These are phyloP conservation scores for Felis catus DNA, from an alignment of 2,113 vertebrate genomes.

Conservation along the genomic window DNA sequence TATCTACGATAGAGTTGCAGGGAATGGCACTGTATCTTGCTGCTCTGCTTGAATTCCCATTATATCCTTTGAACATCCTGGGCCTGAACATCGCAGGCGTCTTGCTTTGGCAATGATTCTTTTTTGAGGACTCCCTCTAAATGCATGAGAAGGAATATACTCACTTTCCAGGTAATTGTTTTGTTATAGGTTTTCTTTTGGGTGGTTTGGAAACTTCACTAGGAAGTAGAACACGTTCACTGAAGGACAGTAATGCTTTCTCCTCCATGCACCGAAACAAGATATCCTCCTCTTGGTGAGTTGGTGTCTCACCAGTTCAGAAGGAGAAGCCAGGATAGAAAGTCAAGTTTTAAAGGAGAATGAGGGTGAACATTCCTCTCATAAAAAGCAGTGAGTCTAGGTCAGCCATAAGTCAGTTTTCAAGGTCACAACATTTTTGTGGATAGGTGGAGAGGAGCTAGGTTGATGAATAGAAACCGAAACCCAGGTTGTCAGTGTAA, in stretches of 20 bases:
- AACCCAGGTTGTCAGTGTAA: not conserved
- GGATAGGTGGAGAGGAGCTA: not conserved
- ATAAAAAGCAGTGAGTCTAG: not conserved
- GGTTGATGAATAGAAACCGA: not conserved
- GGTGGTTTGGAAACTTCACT: conserved; percentile 26
- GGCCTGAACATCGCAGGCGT: conserved; percentile 30
- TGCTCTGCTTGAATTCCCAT: conserved; percentile 50
- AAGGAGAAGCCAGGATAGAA: not conserved
- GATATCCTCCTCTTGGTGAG: not conserved
- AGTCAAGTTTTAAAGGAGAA: not conserved
- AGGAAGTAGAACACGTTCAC: not conserved
- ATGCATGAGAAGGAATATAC: conserved; percentile 37
- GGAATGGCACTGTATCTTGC: not conserved
- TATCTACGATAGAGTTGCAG: not conserved
- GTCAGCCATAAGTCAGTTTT: not conserved
- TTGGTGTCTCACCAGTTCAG: not conserved
- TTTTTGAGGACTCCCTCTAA: conserved; percentile 44
- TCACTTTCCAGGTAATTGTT: conserved; percentile 62
- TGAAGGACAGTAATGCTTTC: not conserved
- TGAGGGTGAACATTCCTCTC: not conserved
- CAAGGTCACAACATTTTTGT: not conserved
- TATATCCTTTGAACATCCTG: not conserved
- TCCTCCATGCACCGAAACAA: not conserved
- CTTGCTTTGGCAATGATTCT: conserved; percentile 48
- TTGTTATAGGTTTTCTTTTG: conserved; percentile 56